Evolutionary conservation across 1,140 invertebrate species (phyloP).

Genomic region (Andricus grossulariae): DNA sequence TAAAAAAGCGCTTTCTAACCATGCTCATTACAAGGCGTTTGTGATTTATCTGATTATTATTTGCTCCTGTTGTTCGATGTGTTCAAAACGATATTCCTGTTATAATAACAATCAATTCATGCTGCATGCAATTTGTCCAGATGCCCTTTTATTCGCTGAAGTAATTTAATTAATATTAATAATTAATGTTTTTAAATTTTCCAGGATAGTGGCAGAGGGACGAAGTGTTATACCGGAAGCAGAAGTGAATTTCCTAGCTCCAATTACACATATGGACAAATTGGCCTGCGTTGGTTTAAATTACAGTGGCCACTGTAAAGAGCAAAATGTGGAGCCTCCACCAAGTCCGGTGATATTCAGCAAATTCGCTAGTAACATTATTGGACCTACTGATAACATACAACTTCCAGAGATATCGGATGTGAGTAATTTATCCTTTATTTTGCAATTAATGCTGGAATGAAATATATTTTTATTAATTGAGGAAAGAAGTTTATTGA

Average conservation of each 20-base stretch:
- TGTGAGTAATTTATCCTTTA: constrained; percentile 68
- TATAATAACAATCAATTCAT: background rate
- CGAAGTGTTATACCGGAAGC: constrained; percentile 74
- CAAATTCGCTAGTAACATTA: constrained; percentile 87
- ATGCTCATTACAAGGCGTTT: background rate
- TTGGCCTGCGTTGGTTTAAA: constrained; percentile 88
- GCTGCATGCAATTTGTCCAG: background rate
- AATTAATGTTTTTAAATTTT: constrained; percentile 46
- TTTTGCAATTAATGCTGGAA: background rate
- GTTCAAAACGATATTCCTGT: background rate
- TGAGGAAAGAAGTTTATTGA: background rate
- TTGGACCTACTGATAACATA: constrained; percentile 86
- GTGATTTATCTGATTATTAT: constrained; percentile 10
- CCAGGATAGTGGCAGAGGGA: constrained; percentile 77
- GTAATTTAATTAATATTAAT: background rate
- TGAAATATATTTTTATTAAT: background rate
- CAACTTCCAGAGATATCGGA: constrained; percentile 81
- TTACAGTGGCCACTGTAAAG: constrained; percentile 86
- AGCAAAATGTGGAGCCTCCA: constrained; percentile 84
- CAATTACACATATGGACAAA: constrained; percentile 85
- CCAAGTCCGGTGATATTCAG: constrained; percentile 86
- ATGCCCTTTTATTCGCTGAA: background rate
- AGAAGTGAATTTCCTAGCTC: constrained; percentile 80
- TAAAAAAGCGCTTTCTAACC: background rate
- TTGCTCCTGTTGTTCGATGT: background rate